Evolutionary conservation across 2,888 invertebrate species (phyloP), one percentile per base, ranked within the genome.

Genomic region (Pachydiplax longipennis): DNA sequence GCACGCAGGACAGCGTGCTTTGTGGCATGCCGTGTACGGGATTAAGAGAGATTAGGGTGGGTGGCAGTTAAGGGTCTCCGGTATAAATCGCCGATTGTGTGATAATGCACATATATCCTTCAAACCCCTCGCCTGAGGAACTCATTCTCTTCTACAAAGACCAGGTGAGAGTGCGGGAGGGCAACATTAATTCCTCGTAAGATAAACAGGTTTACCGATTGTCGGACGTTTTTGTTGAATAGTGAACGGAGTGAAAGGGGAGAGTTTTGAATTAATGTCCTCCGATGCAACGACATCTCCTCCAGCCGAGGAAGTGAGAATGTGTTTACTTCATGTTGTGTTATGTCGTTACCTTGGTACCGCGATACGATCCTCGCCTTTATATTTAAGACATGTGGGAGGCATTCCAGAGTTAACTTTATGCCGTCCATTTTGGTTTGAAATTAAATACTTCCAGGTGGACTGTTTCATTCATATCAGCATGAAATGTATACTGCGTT

Each of bases 131-230:
- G 25, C 65, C 65, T 31, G 58, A 58, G 83, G 87, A 25, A 25
- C 35, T 53, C 61, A 25, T 22, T 15, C 15, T 15, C 53, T 48
- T 53, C 13, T 18, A 37, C 10, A 81, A 25, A 18, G 82, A 15
- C n/a, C 44, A 44, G 44, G 82, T 82, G 44, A 44, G 82, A n/a
- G 82, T 22, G 48, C 25, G 82, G 81, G 44, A n/a, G 40, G 81
- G 82, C 22, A 4, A 48, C 82, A 82, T 82, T 82, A 82, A 82
- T 82, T 82, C 48, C 82, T 82, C 44, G 48, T 40, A 82, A 82
- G 83, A 80, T 91, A 92, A 91, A 91, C 91, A 91, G 81, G 80
- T 90, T 87, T 91, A 91, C 91, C 92, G 91, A 31, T 31, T 82
- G 80, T 83, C 82, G 44, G 44, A 22, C 73, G 25, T 73, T 73